Base-by-base conservation (phyloP, 1,140 invertebrate genomes). In the Drosophila ohnishii region DNA sequence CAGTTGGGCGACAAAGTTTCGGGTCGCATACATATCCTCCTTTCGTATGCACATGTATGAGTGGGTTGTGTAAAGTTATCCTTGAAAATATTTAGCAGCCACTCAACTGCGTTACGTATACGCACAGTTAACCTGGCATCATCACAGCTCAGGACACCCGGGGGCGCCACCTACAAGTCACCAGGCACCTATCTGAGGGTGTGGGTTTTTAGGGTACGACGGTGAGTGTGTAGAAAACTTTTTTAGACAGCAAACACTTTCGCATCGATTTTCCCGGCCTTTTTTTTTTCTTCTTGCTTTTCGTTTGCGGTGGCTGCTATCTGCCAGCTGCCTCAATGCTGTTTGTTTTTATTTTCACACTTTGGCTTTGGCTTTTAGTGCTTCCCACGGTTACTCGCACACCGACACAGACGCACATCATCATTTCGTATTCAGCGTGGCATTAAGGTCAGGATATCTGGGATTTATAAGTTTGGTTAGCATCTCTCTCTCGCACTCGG, bases 401-500 rank as follows among this genome's bases (percentile, higher is more conserved):
- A 40, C 42, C 51, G 32, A 47, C 35, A 28, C 50, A 48, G 35
- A 53, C 60, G 57, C 59, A 74, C 77, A 78, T 78, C 84, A 85
- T 88, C 85, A 88, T 88, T 88, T 84, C 44, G 85, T 88, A 88
- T 88, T 88, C 84, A 89, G 63, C 77, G 80, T 72, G 60, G 84
- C 85, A 89, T 88, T 88, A 89, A 78, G 85, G 80, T 89, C 85
- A 88, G 85, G 77, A 89, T 88, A 88, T 88, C 84, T 88, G 85
- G 80, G 85, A 88, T 89, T 88, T 88, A 88, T 88, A 88, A 89
- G 84, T 88, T 89, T 88, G 75, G 84, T 88, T 75, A 78, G 80
- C 84, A 75, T 56, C 78, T 82, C 63, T 13, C 48, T 8, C 48
- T 34, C 10, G 10, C 11, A 73, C 63, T 13, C 30, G 7, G 6